Evolutionary conservation across 2,888 invertebrate genomes (phyloP).

Genomic region (Papilio elwesi): DNA sequence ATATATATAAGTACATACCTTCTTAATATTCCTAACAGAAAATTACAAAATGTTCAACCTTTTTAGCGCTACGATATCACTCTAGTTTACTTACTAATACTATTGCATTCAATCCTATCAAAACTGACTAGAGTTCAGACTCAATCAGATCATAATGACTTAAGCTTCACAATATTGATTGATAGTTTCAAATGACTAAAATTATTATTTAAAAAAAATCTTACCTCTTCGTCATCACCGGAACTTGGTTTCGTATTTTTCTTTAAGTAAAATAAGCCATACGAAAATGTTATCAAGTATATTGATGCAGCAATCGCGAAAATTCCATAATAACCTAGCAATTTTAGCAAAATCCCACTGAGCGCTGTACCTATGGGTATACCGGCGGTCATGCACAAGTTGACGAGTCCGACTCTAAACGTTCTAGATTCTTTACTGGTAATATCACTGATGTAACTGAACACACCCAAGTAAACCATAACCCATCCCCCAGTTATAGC

Average conservation of each 20-base stretch:
- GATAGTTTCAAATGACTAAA: not conserved
- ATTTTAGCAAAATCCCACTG: slow-evolving; percentile 78
- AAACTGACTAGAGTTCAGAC: no score
- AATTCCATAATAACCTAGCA: slow-evolving; percentile 74
- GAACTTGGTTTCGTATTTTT: slow-evolving; percentile 63
- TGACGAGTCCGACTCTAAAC: slow-evolving; percentile 84
- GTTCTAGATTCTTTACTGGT: slow-evolving; percentile 83
- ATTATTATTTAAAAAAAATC: slow-evolving; percentile 2
- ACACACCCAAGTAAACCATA: slow-evolving; percentile 82
- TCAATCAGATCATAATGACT: no score
- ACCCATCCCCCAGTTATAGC: slow-evolving; percentile 83
- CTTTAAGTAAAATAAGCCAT: slow-evolving; percentile 65
- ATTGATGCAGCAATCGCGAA: slow-evolving; percentile 65
- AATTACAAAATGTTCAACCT: no score
- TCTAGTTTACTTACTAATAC: no score
- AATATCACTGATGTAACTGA: slow-evolving; percentile 86
- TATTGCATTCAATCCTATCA: no score
- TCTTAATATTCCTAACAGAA: no score
- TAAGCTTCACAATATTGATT: not conserved
- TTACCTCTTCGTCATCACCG: slow-evolving; percentile 60
- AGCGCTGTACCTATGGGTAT: slow-evolving; percentile 83
- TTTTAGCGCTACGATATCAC: no score
- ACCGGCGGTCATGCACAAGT: slow-evolving; percentile 84
- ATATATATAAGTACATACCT: no score
- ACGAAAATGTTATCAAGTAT: slow-evolving; percentile 71